These are phyloP conservation scores for Cheilinus undulatus DNA, from an alignment of 2,113 vertebrate species.

Conservation along the genomic window DNA sequence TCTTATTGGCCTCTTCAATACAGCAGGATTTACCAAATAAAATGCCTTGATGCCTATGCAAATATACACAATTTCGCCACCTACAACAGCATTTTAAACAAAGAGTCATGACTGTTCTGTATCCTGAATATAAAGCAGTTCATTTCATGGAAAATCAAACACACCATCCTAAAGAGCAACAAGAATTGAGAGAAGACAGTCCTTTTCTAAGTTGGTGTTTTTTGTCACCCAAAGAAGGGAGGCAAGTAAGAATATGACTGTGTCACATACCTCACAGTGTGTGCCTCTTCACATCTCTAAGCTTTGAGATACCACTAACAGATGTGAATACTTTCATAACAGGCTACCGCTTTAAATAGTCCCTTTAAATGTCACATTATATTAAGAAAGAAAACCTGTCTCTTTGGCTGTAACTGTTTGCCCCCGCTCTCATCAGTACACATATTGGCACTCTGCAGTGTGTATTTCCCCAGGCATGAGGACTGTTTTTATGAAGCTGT, in stretches of 20 bases:
- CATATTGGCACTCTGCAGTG: not conserved
- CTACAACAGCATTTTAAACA: too few species aligned
- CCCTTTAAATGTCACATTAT: constrained; percentile 9
- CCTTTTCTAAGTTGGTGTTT: not conserved
- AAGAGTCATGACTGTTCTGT: too few species aligned
- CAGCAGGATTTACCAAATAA: too few species aligned
- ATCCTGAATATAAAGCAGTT: too few species aligned
- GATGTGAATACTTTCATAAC: not conserved
- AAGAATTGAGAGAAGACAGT: not conserved
- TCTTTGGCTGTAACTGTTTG: not conserved
- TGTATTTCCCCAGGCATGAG: not conserved
- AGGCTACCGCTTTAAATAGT: not conserved
- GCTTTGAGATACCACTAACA: not conserved
- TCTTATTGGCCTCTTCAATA: too few species aligned
- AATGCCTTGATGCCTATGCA: too few species aligned
- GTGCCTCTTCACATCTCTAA: not conserved
- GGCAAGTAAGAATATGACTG: constrained; percentile 10
- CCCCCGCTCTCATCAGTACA: not conserved
- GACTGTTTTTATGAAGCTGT: constrained; percentile 33
- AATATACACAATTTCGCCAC: too few species aligned
- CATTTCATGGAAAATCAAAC: too few species aligned
- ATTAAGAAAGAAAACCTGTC: not conserved
- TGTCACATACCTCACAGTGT: not conserved
- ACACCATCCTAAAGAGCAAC: too few species aligned
- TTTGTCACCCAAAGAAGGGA: not conserved